Evolutionary conservation across 2,797 vertebrate species (phyloP).

Genomic region (Microcaecilia unicolor): DNA sequence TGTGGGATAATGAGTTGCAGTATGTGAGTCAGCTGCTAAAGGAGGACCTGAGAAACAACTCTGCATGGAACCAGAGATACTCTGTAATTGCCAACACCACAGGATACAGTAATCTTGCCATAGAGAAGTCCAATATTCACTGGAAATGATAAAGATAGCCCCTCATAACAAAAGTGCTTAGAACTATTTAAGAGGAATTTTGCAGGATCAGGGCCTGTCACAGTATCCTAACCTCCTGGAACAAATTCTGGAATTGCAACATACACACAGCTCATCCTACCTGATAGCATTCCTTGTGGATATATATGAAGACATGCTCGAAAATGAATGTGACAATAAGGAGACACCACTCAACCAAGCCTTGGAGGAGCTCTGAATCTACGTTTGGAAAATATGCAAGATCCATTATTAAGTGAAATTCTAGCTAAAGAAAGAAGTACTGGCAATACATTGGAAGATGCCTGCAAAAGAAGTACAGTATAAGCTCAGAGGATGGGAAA

Average conservation of each 20-base stretch:
- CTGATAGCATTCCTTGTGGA: slow-evolving; percentile 89
- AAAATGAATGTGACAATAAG: slow-evolving; percentile 61
- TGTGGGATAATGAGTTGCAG: slow-evolving; percentile 87
- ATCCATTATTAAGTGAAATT: slow-evolving; percentile 77
- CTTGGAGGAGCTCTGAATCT: no score
- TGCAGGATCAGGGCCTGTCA: slow-evolving; percentile 81
- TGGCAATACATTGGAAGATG: slow-evolving; percentile 83
- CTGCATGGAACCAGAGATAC: slow-evolving; percentile 94
- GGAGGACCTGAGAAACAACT: slow-evolving; percentile 94
- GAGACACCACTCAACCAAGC: slow-evolving; percentile 71
- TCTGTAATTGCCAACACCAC: slow-evolving; percentile 89
- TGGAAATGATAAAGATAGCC: slow-evolving; percentile 84
- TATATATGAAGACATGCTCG: slow-evolving; percentile 85
- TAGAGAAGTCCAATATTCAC: slow-evolving; percentile 91
- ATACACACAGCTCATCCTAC: slow-evolving; percentile 80
- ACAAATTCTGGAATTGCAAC: slow-evolving; percentile 73
- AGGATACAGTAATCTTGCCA: slow-evolving; percentile 69
- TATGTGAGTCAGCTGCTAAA: slow-evolving; percentile 83
- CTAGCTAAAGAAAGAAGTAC: slow-evolving; percentile 81
- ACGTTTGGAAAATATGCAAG: no score
- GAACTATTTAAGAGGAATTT: slow-evolving; percentile 92
- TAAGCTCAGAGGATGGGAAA: slow-evolving; percentile 29
- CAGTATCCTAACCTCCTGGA: slow-evolving; percentile 72
- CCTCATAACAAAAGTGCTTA: slow-evolving; percentile 94
- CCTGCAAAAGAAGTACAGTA: slow-evolving; percentile 67